Percentiles rank a stretch among this genome's conserved stretches.
These are phyloP conservation scores for Euspilapteryx auroguttella DNA, from an alignment of 2,888 invertebrate genomes.

Conservation along the genomic window DNA sequence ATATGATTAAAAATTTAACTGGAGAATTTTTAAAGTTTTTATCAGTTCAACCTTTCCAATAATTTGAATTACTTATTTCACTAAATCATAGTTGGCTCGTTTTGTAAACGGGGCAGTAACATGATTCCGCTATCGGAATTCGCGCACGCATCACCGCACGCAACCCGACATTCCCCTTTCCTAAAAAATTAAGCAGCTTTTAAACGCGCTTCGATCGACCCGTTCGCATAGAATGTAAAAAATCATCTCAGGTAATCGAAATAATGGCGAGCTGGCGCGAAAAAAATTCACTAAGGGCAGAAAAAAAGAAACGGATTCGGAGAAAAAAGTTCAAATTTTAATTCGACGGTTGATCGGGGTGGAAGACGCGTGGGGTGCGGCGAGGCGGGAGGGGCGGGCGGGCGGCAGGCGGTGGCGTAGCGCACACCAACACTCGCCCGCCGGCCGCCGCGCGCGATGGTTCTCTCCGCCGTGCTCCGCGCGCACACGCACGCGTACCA, in stretches of 20 bases:
- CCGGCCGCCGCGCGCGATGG: constrained; percentile 20
- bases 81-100: too few relatives aligned
- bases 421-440: constrained; percentile 11
- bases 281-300: constrained; percentile 60
- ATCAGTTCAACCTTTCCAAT: too few relatives aligned
- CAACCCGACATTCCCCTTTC: too few relatives aligned
- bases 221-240: constrained; percentile 38
- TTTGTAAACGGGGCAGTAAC: too few relatives aligned
- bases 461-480: constrained; percentile 46
- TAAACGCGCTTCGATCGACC: constrained; percentile 42
- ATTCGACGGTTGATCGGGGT: constrained; percentile 33
- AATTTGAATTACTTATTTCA: too few relatives aligned
- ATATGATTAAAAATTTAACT: too few relatives aligned
- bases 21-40: too few relatives aligned
- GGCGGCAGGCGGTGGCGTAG: constrained; percentile 9
- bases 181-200: constrained; percentile 59
- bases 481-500: constrained; percentile 31
- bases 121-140: constrained; percentile 49
- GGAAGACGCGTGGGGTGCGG: constrained; percentile 12
- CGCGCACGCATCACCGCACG: too few relatives aligned
- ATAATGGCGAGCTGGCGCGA: constrained; percentile 48
- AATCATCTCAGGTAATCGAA: constrained; percentile 58
- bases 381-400: constrained; percentile 4
- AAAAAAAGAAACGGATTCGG: constrained; percentile 56
- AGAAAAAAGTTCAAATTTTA: constrained; percentile 49